These are phyloP conservation scores for Castor canadensis DNA, from an alignment of 2,113 vertebrate genomes.

Conservation along the genomic window DNA sequence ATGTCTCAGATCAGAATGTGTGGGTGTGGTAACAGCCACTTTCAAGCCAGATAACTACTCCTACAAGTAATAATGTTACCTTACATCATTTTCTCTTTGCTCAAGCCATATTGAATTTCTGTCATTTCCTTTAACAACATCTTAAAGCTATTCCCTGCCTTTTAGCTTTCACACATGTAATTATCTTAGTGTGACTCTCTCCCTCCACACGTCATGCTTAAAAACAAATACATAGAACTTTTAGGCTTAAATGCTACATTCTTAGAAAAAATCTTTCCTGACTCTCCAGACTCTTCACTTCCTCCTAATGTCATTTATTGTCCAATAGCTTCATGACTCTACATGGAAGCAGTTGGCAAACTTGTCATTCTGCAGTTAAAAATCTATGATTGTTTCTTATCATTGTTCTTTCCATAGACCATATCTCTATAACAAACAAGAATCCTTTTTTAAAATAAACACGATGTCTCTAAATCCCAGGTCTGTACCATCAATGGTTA, in stretches of 20 bases:
- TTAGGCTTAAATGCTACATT: not conserved
- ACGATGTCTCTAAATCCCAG: not conserved
- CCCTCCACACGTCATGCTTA: fast-evolving
- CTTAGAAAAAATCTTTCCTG: not conserved
- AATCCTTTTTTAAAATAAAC: not conserved
- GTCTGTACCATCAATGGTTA: not conserved
- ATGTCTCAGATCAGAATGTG: not conserved
- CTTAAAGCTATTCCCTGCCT: not conserved
- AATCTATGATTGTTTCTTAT: not conserved
- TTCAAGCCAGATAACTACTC: not conserved
- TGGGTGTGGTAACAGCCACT: not conserved
- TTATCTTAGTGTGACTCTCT: not conserved
- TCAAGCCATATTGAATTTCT: not conserved
- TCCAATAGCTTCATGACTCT: not conserved
- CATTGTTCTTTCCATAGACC: not conserved
- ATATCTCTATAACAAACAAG: not conserved
- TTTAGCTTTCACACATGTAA: not conserved
- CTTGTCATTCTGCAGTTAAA: not conserved
- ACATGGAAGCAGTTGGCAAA: too few relatives aligned
- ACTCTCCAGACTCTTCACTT: not conserved
- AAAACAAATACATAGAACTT: too few relatives aligned
- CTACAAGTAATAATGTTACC: not conserved
- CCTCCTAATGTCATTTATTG: not conserved
- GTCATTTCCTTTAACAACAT: not conserved
- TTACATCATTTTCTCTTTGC: not conserved